phyloP scores from a whole-genome alignment of 2,888 invertebrate genomes.

The Augiades crinisus region DNA sequence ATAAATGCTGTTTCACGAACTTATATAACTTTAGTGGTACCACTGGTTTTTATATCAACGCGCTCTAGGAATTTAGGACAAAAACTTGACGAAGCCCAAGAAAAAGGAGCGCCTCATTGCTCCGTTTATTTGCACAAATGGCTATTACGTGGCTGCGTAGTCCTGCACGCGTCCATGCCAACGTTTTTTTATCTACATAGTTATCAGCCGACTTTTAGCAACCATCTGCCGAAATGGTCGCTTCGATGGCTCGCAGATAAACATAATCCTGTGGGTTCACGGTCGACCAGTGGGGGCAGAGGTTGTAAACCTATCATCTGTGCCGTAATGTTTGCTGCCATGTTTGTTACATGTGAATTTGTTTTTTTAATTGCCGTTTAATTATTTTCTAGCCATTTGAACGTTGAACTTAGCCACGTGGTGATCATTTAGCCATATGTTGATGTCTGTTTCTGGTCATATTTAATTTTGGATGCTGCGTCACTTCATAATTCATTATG shows the following conservation, averaged over 20 bases:
- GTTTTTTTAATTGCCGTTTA: slow-evolving; percentile 26
- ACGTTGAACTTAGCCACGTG: slow-evolving; percentile 53
- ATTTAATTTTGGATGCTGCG: slow-evolving; percentile 14
- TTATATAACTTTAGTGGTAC: too few species aligned
- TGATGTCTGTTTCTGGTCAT: slow-evolving; percentile 8
- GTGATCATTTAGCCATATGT: slow-evolving; percentile 45
- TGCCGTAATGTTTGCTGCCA: slow-evolving; percentile 33
- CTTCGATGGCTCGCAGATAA: slow-evolving; percentile 61
- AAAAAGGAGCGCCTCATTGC: background rate
- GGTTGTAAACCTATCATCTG: slow-evolving; percentile 48
- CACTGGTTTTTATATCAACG: background rate
- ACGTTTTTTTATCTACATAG: slow-evolving; percentile 28
- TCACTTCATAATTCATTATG: background rate
- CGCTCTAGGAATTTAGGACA: background rate
- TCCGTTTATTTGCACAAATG: background rate
- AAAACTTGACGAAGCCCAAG: background rate
- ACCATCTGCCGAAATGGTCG: slow-evolving; percentile 68
- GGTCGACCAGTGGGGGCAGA: slow-evolving; percentile 51
- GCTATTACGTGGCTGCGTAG: background rate
- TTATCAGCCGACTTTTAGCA: slow-evolving; percentile 60
- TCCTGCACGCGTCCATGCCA: slow-evolving; percentile 19
- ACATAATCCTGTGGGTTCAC: slow-evolving; percentile 53
- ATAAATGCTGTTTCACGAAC: too few species aligned
- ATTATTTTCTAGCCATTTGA: slow-evolving; percentile 31
- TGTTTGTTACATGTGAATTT: slow-evolving; percentile 32